phyloP scores from a whole-genome alignment of 1,140 invertebrate species.

The Leptonema lineaticorne region DNA sequence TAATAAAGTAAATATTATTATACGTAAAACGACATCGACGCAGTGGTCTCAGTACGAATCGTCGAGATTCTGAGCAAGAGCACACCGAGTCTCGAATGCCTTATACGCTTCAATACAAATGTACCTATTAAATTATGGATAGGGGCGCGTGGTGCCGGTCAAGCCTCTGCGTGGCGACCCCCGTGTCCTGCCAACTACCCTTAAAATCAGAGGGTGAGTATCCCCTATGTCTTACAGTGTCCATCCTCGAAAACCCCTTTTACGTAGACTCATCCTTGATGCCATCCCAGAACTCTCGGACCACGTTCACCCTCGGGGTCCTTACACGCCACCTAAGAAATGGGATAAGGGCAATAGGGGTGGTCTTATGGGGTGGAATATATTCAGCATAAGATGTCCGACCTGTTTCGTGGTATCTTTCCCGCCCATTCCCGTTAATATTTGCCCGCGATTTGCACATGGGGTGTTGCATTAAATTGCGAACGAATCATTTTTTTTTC shows the following conservation, averaged over 20 bases:
- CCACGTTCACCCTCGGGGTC: neutral
- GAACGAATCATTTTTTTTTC: neutral
- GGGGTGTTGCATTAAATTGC: slow-evolving; percentile 37
- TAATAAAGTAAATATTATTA: too few species aligned
- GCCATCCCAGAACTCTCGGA: neutral
- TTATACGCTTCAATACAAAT: slow-evolving; percentile 43
- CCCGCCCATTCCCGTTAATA: slow-evolving; percentile 22
- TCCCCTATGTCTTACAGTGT: neutral
- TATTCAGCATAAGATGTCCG: slow-evolving; percentile 42
- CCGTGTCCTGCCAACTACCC: slow-evolving; percentile 1
- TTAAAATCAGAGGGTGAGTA: neutral
- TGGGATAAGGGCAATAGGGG: neutral
- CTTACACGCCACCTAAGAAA: neutral
- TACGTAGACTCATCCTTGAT: neutral
- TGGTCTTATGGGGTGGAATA: slow-evolving; percentile 30
- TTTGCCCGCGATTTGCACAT: slow-evolving; percentile 28
- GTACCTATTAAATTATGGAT: slow-evolving; percentile 43
- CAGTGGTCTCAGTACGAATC: slow-evolving; percentile 26
- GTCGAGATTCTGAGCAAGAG: slow-evolving; percentile 41
- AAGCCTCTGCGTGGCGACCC: slow-evolving; percentile 23
- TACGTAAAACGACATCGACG: neutral
- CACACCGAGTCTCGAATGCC: slow-evolving; percentile 38
- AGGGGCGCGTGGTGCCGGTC: slow-evolving; percentile 31
- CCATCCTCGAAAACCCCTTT: neutral
- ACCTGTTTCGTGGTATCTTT: slow-evolving; percentile 40